Percentiles rank a stretch among this genome's conserved stretches.
These are phyloP conservation scores for Sepioteuthis lessoniana DNA, from an alignment of 2,888 invertebrate species.

Conservation along the genomic window DNA sequence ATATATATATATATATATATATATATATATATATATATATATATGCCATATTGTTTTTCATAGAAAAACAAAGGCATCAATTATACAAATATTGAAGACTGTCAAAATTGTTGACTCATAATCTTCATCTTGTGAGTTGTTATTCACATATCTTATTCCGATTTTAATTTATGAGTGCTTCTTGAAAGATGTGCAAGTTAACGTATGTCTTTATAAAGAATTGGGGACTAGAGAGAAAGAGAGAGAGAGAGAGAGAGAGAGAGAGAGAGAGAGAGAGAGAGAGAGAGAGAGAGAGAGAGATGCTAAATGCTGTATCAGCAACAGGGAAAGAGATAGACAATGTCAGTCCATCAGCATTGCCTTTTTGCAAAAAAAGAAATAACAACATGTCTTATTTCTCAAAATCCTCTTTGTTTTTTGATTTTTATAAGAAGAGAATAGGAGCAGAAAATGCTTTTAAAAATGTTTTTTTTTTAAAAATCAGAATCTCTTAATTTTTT, in stretches of 20 bases:
- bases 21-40: neutral
- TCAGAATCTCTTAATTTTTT: neutral
- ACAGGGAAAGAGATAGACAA: neutral
- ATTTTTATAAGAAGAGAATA: too few species aligned
- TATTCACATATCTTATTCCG: neutral
- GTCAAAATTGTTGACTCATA: neutral
- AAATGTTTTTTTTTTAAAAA: neutral
- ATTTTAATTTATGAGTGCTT: neutral
- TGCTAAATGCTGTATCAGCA: constrained; percentile 10
- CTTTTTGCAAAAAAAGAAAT: neutral
- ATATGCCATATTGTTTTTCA: neutral
- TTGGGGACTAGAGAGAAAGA: neutral
- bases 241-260: constrained; percentile 41
- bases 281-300: constrained; percentile 25
- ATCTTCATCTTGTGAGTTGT: neutral
- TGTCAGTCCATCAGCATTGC: neutral
- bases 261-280: neutral
- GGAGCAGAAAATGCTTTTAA: neutral
- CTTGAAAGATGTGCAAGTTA: neutral
- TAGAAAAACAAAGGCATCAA: neutral
- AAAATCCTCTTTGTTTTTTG: neutral
- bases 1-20: constrained; percentile 33
- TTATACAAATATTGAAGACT: neutral
- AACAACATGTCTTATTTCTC: neutral
- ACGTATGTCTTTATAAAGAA: neutral